Percentiles rank a stretch among this genome's conserved stretches.
Evolutionary conservation across 2,797 vertebrate genomes (phyloP).

Genomic region (Artibeus jamaicensis): DNA sequence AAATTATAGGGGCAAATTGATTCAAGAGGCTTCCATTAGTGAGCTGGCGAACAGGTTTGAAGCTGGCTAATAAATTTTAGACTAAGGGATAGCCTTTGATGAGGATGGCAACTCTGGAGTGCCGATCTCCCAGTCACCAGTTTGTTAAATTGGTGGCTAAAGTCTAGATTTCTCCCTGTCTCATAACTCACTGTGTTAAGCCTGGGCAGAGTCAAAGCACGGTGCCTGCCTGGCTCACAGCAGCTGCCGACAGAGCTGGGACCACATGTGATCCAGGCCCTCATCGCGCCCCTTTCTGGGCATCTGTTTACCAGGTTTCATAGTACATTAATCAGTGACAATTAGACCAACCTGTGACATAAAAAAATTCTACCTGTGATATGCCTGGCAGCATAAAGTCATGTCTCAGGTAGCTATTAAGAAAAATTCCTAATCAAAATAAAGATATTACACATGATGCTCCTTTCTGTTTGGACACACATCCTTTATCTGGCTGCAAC

Average conservation of each 20-base stretch:
- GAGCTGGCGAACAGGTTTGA: constrained; percentile 83
- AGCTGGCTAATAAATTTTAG: constrained; percentile 85
- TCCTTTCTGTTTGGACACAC: not conserved
- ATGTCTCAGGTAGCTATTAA: constrained; percentile 4
- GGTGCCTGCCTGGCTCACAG: not conserved
- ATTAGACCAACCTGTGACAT: constrained; percentile 66
- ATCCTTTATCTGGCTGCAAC: not conserved
- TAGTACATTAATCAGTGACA: constrained; percentile 67
- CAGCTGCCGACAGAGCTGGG: not conserved
- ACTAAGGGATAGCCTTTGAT: constrained; percentile 77
- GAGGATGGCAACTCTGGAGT: constrained; percentile 62
- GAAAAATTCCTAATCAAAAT: constrained; percentile 45
- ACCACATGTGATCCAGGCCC: not conserved
- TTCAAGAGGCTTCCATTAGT: constrained; percentile 85
- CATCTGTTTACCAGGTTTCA: constrained; percentile 41
- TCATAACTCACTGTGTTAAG: constrained; percentile 77
- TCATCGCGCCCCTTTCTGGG: not conserved
- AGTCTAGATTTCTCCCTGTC: constrained; percentile 67
- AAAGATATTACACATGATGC: not conserved
- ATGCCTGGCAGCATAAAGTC: not conserved
- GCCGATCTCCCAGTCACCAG: constrained; percentile 55
- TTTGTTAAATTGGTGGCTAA: constrained; percentile 77
- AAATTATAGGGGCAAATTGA: constrained; percentile 86
- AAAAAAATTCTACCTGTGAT: constrained; percentile 28
- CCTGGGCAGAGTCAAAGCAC: not conserved